Evolutionary conservation across 2,888 invertebrate genomes (phyloP).

Genomic region (Euphydryas editha): DNA sequence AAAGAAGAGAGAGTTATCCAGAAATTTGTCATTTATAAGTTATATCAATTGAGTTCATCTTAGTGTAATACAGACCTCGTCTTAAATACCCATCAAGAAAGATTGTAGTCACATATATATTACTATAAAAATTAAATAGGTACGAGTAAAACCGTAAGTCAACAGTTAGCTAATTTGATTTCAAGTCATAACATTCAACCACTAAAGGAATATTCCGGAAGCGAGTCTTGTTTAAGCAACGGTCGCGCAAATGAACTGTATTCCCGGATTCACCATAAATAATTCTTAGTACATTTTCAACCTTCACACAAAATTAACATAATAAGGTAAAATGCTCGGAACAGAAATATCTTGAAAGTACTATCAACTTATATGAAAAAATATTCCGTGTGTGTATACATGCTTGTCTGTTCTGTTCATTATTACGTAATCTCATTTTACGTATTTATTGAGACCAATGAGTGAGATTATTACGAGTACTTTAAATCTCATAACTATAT

Average conservation of each 20-base stretch:
- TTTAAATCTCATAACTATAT: too few relatives aligned
- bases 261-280: conserved; percentile 30
- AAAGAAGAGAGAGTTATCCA: too few relatives aligned
- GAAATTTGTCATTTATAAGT: too few relatives aligned
- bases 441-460: too few relatives aligned
- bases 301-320: conserved; percentile 34
- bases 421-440: neutral
- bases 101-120: too few relatives aligned
- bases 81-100: too few relatives aligned
- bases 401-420: neutral
- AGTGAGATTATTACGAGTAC: too few relatives aligned
- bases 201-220: conserved; percentile 17
- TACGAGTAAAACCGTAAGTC: neutral
- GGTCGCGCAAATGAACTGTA: conserved; percentile 17
- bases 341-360: neutral
- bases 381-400: neutral
- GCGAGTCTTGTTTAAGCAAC: conserved; percentile 19
- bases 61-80: too few relatives aligned
- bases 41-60: too few relatives aligned
- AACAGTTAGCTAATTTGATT: conserved; percentile 5
- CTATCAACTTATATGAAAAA: neutral
- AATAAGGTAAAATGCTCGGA: conserved; percentile 22
- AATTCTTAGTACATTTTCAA: conserved; percentile 31
- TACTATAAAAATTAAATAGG: neutral
- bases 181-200: conserved; percentile 7